phyloP scores from a whole-genome alignment of 2,888 invertebrate genomes.

The Nymphalis polychloros region DNA sequence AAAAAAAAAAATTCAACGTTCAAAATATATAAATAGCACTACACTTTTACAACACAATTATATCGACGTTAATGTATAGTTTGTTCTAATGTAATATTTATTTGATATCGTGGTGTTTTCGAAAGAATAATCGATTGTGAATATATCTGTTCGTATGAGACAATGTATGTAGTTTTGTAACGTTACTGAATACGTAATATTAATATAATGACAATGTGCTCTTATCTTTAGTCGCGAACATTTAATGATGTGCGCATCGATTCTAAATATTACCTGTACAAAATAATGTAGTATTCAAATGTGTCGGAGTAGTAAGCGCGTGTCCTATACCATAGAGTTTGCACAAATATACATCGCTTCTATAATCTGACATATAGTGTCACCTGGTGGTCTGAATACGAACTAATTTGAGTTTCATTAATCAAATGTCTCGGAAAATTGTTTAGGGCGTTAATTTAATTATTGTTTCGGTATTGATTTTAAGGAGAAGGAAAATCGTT shows the following conservation, averaged over 20 bases:
- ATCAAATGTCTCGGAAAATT: no score
- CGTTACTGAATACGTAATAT: background rate
- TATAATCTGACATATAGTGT: no score
- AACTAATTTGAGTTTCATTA: no score
- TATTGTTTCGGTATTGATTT: no score
- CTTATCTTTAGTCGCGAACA: constrained; percentile 16
- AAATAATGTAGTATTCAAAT: background rate
- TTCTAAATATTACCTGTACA: constrained; percentile 8
- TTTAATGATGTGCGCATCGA: constrained; percentile 22
- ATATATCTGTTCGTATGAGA: background rate
- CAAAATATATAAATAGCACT: background rate
- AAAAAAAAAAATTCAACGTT: background rate
- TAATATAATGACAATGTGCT: constrained; percentile 16
- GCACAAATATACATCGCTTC: constrained; percentile 6
- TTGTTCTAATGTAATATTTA: background rate
- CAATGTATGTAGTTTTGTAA: background rate
- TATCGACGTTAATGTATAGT: background rate
- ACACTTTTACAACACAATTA: background rate
- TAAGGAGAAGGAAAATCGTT: no score
- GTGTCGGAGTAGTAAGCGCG: background rate
- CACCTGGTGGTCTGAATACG: no score
- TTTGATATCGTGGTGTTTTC: background rate
- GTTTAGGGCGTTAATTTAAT: no score
- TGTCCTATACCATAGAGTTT: background rate
- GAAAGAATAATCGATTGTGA: background rate